Evolutionary conservation across 2,113 vertebrate species (phyloP), one percentile per base, ranked within the genome.

Genomic region (Amia ocellicauda): DNA sequence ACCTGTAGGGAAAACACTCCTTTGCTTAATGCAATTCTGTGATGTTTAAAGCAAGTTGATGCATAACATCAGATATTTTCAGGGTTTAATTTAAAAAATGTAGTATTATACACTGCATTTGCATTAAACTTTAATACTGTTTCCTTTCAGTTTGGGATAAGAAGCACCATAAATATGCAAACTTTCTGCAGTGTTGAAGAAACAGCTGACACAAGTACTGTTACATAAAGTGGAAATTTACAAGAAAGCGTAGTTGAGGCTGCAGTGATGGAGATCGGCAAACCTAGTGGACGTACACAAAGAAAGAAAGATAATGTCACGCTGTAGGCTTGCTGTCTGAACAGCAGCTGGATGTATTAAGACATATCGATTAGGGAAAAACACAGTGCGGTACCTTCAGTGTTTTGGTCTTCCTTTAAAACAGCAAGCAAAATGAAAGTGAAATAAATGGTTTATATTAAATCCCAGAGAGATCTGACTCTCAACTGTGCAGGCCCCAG

Each of bases 101-200:
- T 53, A 60, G 36, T 59, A 10, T 51, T 19, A 36, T 36, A 69
- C 31, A 51, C 54, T 68, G 20, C 28, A n/a, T 58, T 53, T 59
- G 57, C 64, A 67, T 74, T 69, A 67, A 74, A 70, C 58, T 64
- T 74, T 67, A 23, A 74, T 41, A 49, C 20, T 43, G 23, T 24
- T 61, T 74, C 57, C 56, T 45, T 53, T 52, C 36, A 26, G 31
- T 43, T 45, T 52, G n/a, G 36, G 53, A 59, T 16, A 36, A 51
- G 50, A 55, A 49, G 14, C 42, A 47, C 36, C 36, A 26, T 59
- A 57, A 64, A 70, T 31, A 64, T 36, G 52, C 45, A 43, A 62
- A 54, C 66, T 64, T 64, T 62, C 29, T 50, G 55, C 19, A 41
- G 14, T 31, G 56, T 36, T n/a, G 52, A 50, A 60, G 55, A 53